Conservation (phyloP, 2,113 vertebrate genomes). For the Phoxinus phoxinus region DNA sequence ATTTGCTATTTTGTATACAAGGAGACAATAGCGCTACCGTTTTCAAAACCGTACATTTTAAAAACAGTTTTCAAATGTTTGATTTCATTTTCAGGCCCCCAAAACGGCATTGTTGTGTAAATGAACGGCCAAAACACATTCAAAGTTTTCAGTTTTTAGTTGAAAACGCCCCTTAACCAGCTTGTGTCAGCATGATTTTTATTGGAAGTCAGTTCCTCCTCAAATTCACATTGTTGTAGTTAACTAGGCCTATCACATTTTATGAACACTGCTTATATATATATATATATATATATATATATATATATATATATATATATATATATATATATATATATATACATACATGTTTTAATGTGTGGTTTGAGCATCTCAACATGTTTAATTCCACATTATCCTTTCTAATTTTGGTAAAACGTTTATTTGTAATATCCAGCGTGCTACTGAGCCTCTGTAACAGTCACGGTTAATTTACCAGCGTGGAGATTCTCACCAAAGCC, state of each 20-base stretch:
- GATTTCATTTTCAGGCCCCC: too few relatives aligned
- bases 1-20: too few relatives aligned
- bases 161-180: not conserved
- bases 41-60: too few relatives aligned
- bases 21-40: too few relatives aligned
- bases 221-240: not conserved
- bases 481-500: conserved; percentile 59
- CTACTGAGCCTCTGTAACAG: not conserved
- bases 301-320: not conserved
- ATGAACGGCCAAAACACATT: too few relatives aligned
- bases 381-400: not conserved
- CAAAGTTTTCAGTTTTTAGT: too few relatives aligned
- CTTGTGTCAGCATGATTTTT: not conserved
- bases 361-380: not conserved
- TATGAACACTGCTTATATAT: too few relatives aligned
- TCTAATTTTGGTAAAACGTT: not conserved
- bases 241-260: too few relatives aligned
- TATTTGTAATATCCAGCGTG: conserved; percentile 1
- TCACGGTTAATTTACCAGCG: conserved; percentile 41
- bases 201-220: not conserved
- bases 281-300: too few relatives aligned
- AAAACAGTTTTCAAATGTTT: too few relatives aligned
- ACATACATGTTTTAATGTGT: not conserved
- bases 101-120: too few relatives aligned
- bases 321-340: not conserved